A percentile compares a stretch with the other conserved stretches of the same genome.
Evolutionary conservation across 2,888 invertebrate genomes (phyloP).

Genomic region (Acanthoscelides obtectus): DNA sequence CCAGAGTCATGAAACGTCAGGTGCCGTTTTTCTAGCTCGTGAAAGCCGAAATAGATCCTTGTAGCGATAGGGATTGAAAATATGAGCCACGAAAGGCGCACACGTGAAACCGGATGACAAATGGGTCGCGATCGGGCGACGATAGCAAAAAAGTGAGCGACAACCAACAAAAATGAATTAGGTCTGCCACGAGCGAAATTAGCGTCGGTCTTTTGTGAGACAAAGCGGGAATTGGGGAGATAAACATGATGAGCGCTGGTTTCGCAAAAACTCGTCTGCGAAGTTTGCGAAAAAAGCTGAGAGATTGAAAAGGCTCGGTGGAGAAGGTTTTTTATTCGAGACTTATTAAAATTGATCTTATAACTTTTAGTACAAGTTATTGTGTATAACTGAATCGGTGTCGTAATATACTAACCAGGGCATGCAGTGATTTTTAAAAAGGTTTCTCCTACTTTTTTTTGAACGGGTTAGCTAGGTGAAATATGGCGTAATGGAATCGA

Average conservation of each 20-base stretch:
- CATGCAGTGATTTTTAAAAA: too few relatives aligned
- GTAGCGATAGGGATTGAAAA: background rate
- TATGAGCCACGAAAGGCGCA: background rate
- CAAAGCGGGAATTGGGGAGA: background rate
- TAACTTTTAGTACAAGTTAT: too few relatives aligned
- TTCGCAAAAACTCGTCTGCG: background rate
- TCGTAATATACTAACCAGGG: too few relatives aligned
- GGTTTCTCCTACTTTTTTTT: too few relatives aligned
- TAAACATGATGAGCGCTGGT: background rate
- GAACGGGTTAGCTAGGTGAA: too few relatives aligned
- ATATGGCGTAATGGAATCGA: too few relatives aligned
- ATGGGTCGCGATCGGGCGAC: background rate
- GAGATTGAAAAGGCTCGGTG: too few relatives aligned
- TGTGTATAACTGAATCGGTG: too few relatives aligned
- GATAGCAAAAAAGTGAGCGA: background rate
- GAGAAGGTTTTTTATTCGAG: too few relatives aligned
- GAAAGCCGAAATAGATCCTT: background rate
- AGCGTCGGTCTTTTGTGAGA: background rate
- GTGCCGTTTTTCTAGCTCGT: background rate
- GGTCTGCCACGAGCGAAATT: background rate
- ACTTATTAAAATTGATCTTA: too few relatives aligned
- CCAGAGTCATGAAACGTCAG: background rate
- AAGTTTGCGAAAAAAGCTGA: background rate
- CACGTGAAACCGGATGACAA: background rate
- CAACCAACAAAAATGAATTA: background rate